Conservation (phyloP, 2,797 vertebrate genomes). For the Staurois parvus region DNA sequence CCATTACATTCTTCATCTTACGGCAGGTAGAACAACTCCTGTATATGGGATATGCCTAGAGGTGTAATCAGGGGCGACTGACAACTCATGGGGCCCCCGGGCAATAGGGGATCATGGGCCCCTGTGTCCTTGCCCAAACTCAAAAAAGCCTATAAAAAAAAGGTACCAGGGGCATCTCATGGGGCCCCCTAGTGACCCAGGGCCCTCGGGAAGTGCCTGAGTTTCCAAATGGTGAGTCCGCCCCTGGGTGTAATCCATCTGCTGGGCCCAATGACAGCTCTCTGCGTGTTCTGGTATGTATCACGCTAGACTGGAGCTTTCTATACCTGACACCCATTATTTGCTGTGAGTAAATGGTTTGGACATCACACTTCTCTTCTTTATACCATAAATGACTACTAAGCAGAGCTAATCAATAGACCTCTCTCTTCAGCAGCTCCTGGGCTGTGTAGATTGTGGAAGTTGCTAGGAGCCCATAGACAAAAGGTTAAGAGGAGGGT, state of each 20-base stretch:
- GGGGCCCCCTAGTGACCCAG: too few relatives aligned
- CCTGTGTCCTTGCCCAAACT: too few relatives aligned
- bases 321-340: slow-evolving; percentile 26
- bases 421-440: slow-evolving; percentile 40
- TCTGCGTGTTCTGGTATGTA: background rate
- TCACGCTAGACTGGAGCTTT: background rate
- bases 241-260: background rate
- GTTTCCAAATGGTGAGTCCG: too few relatives aligned
- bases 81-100: too few relatives aligned
- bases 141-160: too few relatives aligned
- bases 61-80: too few relatives aligned
- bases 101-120: too few relatives aligned
- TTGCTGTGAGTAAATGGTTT: slow-evolving; percentile 59
- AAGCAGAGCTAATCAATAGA: slow-evolving; percentile 62
- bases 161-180: too few relatives aligned
- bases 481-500: slow-evolving; percentile 72
- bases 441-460: slow-evolving; percentile 60
- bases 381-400: slow-evolving; percentile 39
- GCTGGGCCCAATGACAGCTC: background rate
- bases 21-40: background rate
- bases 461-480: slow-evolving; percentile 70
- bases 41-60: background rate
- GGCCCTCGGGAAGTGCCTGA: too few relatives aligned
- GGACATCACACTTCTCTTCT: slow-evolving; percentile 32
- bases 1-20: too few relatives aligned